These are phyloP conservation scores for Branchellion lobata DNA, from an alignment of 2,888 invertebrate species.

Conservation along the genomic window DNA sequence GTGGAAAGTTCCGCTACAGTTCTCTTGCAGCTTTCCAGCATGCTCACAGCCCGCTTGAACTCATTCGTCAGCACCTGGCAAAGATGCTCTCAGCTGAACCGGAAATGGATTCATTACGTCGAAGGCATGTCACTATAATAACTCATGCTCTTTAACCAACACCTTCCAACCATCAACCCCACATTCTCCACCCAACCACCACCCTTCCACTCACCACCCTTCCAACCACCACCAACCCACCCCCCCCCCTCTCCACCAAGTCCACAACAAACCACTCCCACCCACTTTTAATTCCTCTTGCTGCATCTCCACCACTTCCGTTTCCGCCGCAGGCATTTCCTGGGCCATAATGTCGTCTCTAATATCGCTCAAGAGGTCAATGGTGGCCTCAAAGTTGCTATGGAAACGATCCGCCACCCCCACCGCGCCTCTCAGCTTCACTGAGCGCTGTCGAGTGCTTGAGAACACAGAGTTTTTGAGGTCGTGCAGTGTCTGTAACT, in stretches of 20 bases:
- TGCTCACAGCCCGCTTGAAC: conserved; percentile 49
- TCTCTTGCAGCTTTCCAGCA: conserved; percentile 56
- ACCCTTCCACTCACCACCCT: not conserved
- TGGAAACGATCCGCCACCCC: conserved; percentile 58
- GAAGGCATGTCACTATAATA: not conserved
- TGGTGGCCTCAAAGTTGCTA: conserved; percentile 57
- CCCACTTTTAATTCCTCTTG: conserved; percentile 59
- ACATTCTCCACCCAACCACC: not conserved
- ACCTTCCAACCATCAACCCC: not conserved
- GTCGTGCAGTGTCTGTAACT: conserved; percentile 57
- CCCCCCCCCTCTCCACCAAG: not conserved
- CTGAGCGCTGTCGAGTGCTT: conserved; percentile 53
- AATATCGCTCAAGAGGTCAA: conserved; percentile 58
- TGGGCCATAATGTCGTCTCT: conserved; percentile 60
- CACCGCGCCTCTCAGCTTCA: conserved; percentile 56
- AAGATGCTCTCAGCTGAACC: too few species aligned
- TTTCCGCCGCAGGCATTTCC: conserved; percentile 60
- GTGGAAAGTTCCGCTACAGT: conserved; percentile 56
- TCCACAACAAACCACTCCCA: not conserved
- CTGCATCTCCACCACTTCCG: conserved; percentile 59
- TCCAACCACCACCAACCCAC: not conserved
- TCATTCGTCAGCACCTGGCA: conserved; percentile 38
- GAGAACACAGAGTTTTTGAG: conserved; percentile 54
- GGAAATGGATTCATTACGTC: not conserved
- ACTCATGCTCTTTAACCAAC: not conserved